Percentiles rank a stretch among this genome's conserved stretches.
phyloP scores from a whole-genome alignment of 2,797 vertebrate species.

The Pseudochaenichthys georgianus region DNA sequence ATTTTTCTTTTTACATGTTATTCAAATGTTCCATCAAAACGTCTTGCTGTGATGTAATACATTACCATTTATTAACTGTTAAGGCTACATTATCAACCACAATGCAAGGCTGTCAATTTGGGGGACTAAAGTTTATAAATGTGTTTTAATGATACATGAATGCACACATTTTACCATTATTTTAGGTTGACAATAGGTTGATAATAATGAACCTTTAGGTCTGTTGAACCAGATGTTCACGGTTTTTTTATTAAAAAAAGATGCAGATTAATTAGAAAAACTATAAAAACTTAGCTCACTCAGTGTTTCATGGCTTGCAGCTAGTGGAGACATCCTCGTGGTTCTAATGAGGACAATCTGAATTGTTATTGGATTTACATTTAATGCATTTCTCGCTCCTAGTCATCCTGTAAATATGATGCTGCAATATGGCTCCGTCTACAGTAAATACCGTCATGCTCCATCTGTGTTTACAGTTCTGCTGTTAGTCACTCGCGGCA shows the following conservation, averaged over 20 bases:
- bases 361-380: conserved; percentile 5
- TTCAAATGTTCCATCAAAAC: background rate
- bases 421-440: background rate
- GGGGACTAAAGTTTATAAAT: background rate
- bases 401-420: conserved; percentile 1
- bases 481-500: background rate
- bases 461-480: background rate
- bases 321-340: background rate
- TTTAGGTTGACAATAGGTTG: too few relatives aligned
- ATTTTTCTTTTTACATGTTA: background rate
- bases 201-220: background rate
- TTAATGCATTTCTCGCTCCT: background rate
- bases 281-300: background rate
- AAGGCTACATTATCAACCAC: background rate
- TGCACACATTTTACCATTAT: background rate
- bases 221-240: background rate
- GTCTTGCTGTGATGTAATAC: background rate
- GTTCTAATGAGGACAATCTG: background rate
- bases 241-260: background rate
- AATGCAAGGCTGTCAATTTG: background rate
- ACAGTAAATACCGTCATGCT: background rate
- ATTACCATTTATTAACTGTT: background rate
- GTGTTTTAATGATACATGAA: background rate
- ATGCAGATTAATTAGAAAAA: background rate
- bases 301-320: background rate